These are phyloP conservation scores for Mylabris sibirica DNA, from an alignment of 2,888 invertebrate genomes.

Conservation along the genomic window DNA sequence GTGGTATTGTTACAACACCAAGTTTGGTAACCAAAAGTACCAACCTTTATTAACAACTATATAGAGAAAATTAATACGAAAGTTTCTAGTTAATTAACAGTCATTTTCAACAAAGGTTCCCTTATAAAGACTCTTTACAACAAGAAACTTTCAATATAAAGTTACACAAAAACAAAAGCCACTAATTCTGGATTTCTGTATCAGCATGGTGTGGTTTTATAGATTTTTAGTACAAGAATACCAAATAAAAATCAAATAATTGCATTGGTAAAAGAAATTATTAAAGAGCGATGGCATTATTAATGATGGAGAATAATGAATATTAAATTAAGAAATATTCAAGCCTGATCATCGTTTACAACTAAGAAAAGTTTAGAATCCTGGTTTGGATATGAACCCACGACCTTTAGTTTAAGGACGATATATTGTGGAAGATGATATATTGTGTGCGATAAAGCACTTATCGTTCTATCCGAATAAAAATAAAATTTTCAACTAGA, in stretches of 20 bases:
- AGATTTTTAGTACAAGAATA: not conserved
- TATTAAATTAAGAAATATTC: too few species aligned
- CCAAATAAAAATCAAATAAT: not conserved
- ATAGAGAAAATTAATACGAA: not conserved
- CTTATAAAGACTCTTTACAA: not conserved
- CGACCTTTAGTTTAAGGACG: too few species aligned
- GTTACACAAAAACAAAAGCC: not conserved
- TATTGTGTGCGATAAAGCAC: too few species aligned
- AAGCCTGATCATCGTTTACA: too few species aligned
- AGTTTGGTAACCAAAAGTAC: not conserved
- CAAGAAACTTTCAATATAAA: not conserved
- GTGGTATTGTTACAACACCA: not conserved
- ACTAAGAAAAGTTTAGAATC: too few species aligned
- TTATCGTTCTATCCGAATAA: too few species aligned
- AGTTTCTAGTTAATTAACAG: not conserved
- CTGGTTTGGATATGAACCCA: too few species aligned
- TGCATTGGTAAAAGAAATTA: too few species aligned
- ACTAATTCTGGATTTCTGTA: not conserved
- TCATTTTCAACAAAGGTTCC: not conserved
- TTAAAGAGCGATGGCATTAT: too few species aligned
- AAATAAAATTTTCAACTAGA: too few species aligned
- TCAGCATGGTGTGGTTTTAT: not conserved
- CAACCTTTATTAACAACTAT: not conserved
- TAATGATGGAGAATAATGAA: too few species aligned
- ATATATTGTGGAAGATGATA: too few species aligned